Evolutionary conservation across 2,797 vertebrate species (phyloP), one percentile per base, ranked within the genome.

Genomic region (Coluber constrictor): DNA sequence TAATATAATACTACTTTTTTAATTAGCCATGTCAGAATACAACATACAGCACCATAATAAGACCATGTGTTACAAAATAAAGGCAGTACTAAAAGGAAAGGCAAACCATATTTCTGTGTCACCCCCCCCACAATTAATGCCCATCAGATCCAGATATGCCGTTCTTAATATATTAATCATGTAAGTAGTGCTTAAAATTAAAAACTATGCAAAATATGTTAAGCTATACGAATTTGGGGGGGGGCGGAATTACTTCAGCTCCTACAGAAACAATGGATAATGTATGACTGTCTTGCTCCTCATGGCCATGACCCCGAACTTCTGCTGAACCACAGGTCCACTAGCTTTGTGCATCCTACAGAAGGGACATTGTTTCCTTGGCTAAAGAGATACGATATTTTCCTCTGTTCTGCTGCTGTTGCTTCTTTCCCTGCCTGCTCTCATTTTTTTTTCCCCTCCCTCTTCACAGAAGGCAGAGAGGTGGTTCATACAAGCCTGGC

Each of bases 331-430:
- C 93, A 94, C 92, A 29, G 83, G 95, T 93, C 89, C 93, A 92
- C 92, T 94, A 94, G 88, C 92, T 56, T 90, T 61, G 91, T 92
- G 83, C 70, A 92, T 92, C 6, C 93, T 94, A 95, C 54, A 90
- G 93, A 93, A 95, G 94, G 93, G 90, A 95, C 88, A 93, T 63
- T 86, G 91, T 95, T 93, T 90, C 88, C 94, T 90, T n/a, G 93
- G 93, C 74, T 0, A 94, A 18, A 16, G 91, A 90, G 0, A 90
- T 94, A 91, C 92, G 66, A 20, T 32, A 90, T 90, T 92, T 94
- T 37, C 60, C 94, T 95, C 94, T 94, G 94, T 88, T 88, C 0
- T 1, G 92, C 91, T 93, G 66, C 92, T 89, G 89, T 0, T 1
- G 92, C 92, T 93, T 86, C 92, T 93, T 86, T 90, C 91, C 92